Evolutionary conservation across 2,888 invertebrate species (phyloP).

Genomic region (Napeogenes sylphis): DNA sequence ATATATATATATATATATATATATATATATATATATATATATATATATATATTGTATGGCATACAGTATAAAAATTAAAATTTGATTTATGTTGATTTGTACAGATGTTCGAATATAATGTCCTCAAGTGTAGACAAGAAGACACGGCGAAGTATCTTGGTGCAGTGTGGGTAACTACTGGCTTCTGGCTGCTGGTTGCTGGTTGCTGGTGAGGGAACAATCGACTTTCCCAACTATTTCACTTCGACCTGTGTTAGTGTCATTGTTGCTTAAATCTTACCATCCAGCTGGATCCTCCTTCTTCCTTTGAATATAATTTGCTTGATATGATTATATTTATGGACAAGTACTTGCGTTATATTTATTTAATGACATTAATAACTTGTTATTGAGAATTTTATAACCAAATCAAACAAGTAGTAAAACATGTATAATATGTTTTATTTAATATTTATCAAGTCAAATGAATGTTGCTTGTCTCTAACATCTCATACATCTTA

Average conservation of each 20-base stretch:
- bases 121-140: not conserved
- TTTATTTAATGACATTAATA: too few species aligned
- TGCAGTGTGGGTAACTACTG: not conserved
- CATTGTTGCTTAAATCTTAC: constrained; percentile 28
- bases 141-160: not conserved
- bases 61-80: too few species aligned
- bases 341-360: too few species aligned
- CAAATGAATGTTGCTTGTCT: not conserved
- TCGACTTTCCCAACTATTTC: constrained; percentile 36
- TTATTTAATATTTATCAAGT: too few species aligned
- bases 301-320: not conserved
- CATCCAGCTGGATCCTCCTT: not conserved
- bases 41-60: too few species aligned
- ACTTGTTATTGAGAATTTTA: too few species aligned
- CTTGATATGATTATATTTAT: too few species aligned
- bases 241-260: constrained; percentile 27
- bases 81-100: not conserved
- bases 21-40: too few species aligned
- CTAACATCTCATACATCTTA: constrained; percentile 6
- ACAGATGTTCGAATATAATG: not conserved
- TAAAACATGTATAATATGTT: too few species aligned
- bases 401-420: too few species aligned
- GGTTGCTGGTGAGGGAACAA: constrained; percentile 14
- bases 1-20: too few species aligned
- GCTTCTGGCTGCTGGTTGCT: not conserved